These are phyloP conservation scores for Charina bottae DNA, from an alignment of 2,113 vertebrate species.

Conservation along the genomic window DNA sequence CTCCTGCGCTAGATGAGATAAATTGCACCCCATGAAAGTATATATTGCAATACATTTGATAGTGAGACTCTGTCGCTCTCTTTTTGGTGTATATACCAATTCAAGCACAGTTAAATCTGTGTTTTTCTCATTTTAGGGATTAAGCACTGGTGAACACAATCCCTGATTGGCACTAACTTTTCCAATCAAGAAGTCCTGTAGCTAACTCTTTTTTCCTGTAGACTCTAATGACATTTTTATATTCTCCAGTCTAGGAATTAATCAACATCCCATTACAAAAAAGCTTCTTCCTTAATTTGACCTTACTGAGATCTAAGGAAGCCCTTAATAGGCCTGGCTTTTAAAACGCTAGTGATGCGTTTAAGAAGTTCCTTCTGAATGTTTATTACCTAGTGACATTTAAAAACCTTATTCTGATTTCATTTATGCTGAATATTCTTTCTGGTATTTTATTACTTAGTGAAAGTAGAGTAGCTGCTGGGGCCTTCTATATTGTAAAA, in stretches of 20 bases:
- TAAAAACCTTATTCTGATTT: constrained; percentile 64
- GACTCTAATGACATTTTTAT: constrained; percentile 52
- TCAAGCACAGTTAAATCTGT: background rate
- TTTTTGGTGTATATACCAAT: background rate
- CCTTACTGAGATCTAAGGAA: constrained; percentile 50
- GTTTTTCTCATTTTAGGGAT: background rate
- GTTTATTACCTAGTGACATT: constrained; percentile 71
- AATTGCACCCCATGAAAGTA: background rate
- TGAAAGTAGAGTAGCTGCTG: constrained; percentile 50
- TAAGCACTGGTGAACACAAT: background rate
- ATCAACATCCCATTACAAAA: constrained; percentile 69
- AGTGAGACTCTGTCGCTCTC: background rate
- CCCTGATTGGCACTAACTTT: background rate
- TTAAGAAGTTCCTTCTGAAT: constrained; percentile 63
- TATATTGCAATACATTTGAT: background rate
- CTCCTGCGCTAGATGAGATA: background rate
- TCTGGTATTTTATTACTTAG: constrained; percentile 48
- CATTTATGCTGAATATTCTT: constrained; percentile 42
- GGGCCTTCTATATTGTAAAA: constrained; percentile 46
- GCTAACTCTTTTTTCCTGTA: constrained; percentile 44
- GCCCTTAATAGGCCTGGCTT: constrained; percentile 69
- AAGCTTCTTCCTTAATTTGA: constrained; percentile 68
- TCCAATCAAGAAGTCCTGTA: background rate
- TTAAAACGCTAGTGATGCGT: constrained; percentile 57
- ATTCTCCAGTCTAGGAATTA: constrained; percentile 63